Evolutionary conservation across 2,113 vertebrate genomes (phyloP), one percentile per base, ranked within the genome.

Genomic region (Xerus inauris): DNA sequence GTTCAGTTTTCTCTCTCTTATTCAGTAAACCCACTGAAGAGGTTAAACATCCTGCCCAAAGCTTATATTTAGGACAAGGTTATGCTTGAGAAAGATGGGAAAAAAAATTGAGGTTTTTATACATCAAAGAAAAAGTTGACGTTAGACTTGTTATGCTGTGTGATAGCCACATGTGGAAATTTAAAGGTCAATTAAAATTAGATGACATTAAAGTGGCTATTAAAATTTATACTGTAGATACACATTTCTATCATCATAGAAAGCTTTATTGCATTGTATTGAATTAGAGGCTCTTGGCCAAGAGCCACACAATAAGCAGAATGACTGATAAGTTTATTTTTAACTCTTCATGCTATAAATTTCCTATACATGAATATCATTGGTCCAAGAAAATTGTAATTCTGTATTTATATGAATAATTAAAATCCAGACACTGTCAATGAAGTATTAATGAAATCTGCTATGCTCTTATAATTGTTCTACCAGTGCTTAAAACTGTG

Each of bases 341-440:
- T 47, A 93, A 86, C 35, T 81, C 45, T 67, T 95, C 38, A 94
- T 32, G 14, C 42, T 80, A 19, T 85, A 73, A 62, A 71, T 81
- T 38, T 90, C 59, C 38, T 91, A 64, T 47, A 83, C 40, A 67
- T 82, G 8, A 19, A 4, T 40, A 88, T 22, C 32, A 86, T 1
- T 76, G 5, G 9, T 88, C 10, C 83, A 94, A 90, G 51, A n/a
- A 84, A 73, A 32, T 32, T 91, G 73, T 86, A 32, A 87, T 89
- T 96, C n/a, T 75, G 83, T 38, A 94, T 42, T 79, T 87, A 45
- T 35, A 20, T 89, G 19, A 94, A 89, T 94, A 69, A 95, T 77
- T 84, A 87, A 93, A 94, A 93, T 42, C 45, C 32, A 92, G 30
- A 91, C 8, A 94, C 8, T 30, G 32, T 24, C n/a, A 85, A 73